Conservation (phyloP, 2,797 vertebrate genomes). For the Eulemur albifrons region DNA sequence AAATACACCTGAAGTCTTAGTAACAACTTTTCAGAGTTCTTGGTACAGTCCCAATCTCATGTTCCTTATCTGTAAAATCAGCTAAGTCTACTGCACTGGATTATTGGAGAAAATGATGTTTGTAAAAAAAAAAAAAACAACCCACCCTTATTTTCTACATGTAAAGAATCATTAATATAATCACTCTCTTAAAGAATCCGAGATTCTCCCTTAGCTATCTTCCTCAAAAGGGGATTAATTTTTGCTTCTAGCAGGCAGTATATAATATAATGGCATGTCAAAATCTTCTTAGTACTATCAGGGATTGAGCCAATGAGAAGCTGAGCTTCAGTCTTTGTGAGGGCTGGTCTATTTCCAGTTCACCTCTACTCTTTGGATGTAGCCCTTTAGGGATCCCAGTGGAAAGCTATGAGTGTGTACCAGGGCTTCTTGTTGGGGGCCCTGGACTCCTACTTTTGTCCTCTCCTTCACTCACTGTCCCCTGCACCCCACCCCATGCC, state of each 20-base stretch:
- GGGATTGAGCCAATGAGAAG: neutral
- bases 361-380: neutral
- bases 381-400: neutral
- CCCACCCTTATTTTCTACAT: neutral
- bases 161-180: neutral
- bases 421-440: neutral
- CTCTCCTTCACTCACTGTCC: neutral
- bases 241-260: neutral
- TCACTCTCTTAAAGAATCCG: neutral
- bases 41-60: neutral
- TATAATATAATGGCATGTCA: neutral
- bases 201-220: neutral
- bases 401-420: neutral
- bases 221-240: neutral
- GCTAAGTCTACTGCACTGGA: neutral
- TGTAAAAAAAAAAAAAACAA: neutral
- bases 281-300: neutral
- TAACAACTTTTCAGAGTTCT: neutral
- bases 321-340: neutral
- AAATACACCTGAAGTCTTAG: neutral
- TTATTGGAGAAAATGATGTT: neutral
- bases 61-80: neutral
- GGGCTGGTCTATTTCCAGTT: neutral
- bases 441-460: neutral
- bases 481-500: accelerated